Conservation (phyloP, 2,888 invertebrate genomes). For the Spicauda simplicius region DNA sequence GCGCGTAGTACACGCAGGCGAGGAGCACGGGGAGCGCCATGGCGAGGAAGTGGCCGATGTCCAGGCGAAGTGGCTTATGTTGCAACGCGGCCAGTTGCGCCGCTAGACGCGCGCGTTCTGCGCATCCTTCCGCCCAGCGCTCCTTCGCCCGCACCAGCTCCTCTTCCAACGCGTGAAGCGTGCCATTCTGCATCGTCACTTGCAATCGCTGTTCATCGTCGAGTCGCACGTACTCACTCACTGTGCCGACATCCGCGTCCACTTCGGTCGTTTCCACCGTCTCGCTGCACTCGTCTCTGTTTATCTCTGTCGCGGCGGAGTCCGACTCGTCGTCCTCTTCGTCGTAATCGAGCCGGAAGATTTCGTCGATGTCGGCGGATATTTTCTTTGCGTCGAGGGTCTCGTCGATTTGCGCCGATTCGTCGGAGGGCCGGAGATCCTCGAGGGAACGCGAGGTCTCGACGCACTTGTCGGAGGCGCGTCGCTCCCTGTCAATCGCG, state of each 20-base stretch:
- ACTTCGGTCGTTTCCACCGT: constrained; percentile 34
- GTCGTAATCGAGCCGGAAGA: constrained; percentile 76
- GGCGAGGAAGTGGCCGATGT: constrained; percentile 84
- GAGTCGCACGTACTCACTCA: constrained; percentile 57
- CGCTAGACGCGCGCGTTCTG: constrained; percentile 86
- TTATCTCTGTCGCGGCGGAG: constrained; percentile 70
- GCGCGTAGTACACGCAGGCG: constrained; percentile 85
- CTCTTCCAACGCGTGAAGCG: constrained; percentile 88
- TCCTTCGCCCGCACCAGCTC: constrained; percentile 90
- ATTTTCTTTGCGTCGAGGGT: constrained; percentile 65
- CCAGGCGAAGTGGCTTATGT: constrained; percentile 82
- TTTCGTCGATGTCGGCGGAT: constrained; percentile 76
- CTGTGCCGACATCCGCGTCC: constrained; percentile 37
- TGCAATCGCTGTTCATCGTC: constrained; percentile 59
- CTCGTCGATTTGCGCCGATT: constrained; percentile 45
- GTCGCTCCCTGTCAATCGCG: constrained; percentile 43
- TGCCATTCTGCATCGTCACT: constrained; percentile 75
- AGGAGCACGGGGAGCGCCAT: constrained; percentile 85
- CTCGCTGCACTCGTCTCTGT: constrained; percentile 48
- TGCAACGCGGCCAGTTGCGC: constrained; percentile 86
- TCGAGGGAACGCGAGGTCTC: constrained; percentile 53
- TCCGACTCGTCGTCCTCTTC: constrained; percentile 76
- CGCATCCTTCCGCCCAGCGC: constrained; percentile 87
- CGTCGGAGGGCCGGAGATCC: constrained; percentile 47
- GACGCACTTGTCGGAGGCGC: constrained; percentile 48